phyloP scores from a whole-genome alignment of 2,888 invertebrate genomes.

The Hypena proboscidalis region DNA sequence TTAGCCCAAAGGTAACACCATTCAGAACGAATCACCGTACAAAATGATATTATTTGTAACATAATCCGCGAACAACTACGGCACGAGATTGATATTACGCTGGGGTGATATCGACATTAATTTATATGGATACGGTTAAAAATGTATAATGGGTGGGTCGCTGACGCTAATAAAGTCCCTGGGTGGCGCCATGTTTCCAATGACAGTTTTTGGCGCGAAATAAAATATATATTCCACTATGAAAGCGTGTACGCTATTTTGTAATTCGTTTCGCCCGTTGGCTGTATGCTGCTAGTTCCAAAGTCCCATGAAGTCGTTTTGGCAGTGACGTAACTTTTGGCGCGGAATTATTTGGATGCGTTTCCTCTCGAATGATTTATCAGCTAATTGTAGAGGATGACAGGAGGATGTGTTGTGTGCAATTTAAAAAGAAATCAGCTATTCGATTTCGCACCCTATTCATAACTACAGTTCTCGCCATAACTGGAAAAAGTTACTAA shows the following conservation, averaged over 20 bases:
- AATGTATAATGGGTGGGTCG: conserved; percentile 82
- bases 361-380: conserved; percentile 62
- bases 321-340: conserved; percentile 22
- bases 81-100: conserved; percentile 82
- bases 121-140: conserved; percentile 85
- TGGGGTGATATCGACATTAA: conserved; percentile 83
- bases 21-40: conserved; percentile 84
- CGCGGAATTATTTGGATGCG: conserved; percentile 32
- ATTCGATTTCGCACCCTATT: no score
- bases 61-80: conserved; percentile 83
- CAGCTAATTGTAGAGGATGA: conserved; percentile 57
- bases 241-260: conserved; percentile 35
- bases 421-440: no score
- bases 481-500: background rate
- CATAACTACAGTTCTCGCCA: no score
- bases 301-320: conserved; percentile 26
- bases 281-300: conserved; percentile 17
- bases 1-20: conserved; percentile 69
- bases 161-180: conserved; percentile 79
- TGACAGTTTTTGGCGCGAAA: conserved; percentile 59
- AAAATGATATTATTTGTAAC: conserved; percentile 85
- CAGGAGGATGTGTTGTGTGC: conserved; percentile 39
- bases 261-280: conserved; percentile 26
- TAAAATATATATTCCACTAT: conserved; percentile 50
- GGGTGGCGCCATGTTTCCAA: conserved; percentile 59